These are phyloP conservation scores for Cyrtorhinus lividipennis DNA, from an alignment of 1,140 invertebrate species.

Conservation along the genomic window DNA sequence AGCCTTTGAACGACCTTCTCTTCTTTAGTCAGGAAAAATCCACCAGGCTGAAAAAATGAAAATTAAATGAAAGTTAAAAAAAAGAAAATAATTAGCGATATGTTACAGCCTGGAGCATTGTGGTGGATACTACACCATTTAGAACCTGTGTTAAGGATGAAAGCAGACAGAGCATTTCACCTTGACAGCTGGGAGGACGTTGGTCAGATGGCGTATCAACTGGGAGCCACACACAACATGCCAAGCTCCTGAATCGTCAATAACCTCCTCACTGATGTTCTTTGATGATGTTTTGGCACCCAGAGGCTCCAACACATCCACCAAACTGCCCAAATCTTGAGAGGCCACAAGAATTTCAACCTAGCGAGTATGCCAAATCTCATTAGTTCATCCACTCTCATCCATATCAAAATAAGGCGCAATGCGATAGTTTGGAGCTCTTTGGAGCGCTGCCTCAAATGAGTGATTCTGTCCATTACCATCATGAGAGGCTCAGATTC, in stretches of 20 bases:
- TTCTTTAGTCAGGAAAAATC: conserved; percentile 67
- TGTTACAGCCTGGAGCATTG: no score
- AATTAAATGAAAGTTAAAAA: no score
- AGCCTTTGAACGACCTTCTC: conserved; percentile 36
- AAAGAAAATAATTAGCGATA: no score
- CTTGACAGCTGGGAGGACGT: conserved; percentile 34
- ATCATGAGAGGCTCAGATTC: conserved; percentile 49
- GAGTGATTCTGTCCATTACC: no score
- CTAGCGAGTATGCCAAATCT: conserved; percentile 21
- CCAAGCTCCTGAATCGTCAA: conserved; percentile 31
- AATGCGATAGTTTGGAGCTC: no score
- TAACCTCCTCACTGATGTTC: conserved; percentile 35
- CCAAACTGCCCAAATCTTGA: conserved; percentile 31
- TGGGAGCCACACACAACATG: background rate
- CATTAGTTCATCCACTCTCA: no score
- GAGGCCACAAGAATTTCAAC: conserved; percentile 30
- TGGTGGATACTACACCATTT: no score
- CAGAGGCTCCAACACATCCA: conserved; percentile 34
- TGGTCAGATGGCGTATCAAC: conserved; percentile 40
- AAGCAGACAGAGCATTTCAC: no score
- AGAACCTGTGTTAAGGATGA: background rate
- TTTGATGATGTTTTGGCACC: conserved; percentile 40
- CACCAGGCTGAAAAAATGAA: conserved; percentile 38
- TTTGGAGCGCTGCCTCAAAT: no score
- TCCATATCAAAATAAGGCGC: no score